Evolutionary conservation across 2,888 invertebrate species (phyloP), one percentile per base, ranked within the genome.

Genomic region (Nomada flava): DNA sequence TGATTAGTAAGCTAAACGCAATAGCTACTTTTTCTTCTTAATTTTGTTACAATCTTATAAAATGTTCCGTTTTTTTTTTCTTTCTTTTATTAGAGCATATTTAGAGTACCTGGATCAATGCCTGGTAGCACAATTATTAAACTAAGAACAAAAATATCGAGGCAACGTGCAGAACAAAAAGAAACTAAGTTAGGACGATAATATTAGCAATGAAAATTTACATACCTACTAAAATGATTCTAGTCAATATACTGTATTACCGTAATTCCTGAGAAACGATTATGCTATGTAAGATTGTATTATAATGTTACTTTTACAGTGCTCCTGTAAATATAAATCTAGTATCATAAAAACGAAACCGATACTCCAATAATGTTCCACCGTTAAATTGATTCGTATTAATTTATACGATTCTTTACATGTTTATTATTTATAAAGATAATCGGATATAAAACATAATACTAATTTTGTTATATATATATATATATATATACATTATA

Each of bases 21-120:
- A 7, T 36, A 36, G 36, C 36, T 7, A 36, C 36, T 5, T 36
- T 26, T 23, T 57, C 20, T 57, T 57, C 20, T 20, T 57, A 60
- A 79, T 89, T 79, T 83, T 96, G 95, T 72, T 95, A 97, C 26
- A 26, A 68, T 42, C 18, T 20, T 62, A 67, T 47, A 44, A 57
- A 20, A 42, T 44, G 47, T 55, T 60, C 18, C 57, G 26, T 68
- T 89, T 78, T 84, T 96, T 96, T 64, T 79, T 89, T 77, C 23
- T 23, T 83, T 68, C 76, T 89, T 79, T 83, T 96, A 95, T 72
- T 95, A 97, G 97, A 95, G 96, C 91, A 97, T 98, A 92, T 98
- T 98, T 94, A 96, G 96, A 94, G 95, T 97, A 92, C 96, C 97
- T 88, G 97, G 97, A 79, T 96, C 97, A 63, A 95, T 98, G 90